Conservation (phyloP, 2,797 vertebrate species). For the Pipistrellus pipistrellus region DNA sequence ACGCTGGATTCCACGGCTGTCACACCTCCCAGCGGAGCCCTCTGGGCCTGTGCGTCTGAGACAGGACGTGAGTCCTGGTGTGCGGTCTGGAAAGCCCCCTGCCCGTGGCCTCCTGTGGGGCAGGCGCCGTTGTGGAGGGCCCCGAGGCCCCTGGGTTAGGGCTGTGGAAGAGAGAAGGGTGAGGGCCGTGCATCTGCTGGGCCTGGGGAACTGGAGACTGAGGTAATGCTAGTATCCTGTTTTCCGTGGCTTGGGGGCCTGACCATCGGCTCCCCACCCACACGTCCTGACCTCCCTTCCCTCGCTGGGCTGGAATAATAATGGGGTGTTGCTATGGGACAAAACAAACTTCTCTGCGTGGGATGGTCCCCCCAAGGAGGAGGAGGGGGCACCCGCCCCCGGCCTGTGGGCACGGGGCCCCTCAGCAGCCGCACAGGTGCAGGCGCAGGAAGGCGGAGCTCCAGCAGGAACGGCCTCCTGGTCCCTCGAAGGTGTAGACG, state of each 20-base stretch:
- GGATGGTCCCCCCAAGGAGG: neutral
- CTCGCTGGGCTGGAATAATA: neutral
- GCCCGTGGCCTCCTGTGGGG: neutral
- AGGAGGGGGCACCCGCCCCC: neutral
- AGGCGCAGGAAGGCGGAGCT: neutral
- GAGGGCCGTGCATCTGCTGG: neutral
- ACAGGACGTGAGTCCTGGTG: neutral
- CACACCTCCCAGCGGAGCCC: neutral
- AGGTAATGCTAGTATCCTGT: neutral
- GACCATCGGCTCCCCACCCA: neutral
- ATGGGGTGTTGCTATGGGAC: neutral
- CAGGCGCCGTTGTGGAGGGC: neutral
- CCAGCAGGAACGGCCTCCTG: fast-evolving
- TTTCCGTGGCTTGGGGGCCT: neutral
- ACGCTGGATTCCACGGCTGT: neutral
- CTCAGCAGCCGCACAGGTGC: neutral
- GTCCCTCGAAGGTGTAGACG: neutral
- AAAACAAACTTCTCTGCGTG: neutral
- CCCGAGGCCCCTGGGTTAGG: neutral
- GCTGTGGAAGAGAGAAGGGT: neutral
- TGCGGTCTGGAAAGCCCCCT: neutral
- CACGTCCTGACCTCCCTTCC: neutral
- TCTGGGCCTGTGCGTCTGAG: neutral
- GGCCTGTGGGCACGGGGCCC: neutral
- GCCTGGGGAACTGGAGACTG: neutral